phyloP scores from a whole-genome alignment of 2,797 vertebrate genomes.

The Semaprochilodus insignis region DNA sequence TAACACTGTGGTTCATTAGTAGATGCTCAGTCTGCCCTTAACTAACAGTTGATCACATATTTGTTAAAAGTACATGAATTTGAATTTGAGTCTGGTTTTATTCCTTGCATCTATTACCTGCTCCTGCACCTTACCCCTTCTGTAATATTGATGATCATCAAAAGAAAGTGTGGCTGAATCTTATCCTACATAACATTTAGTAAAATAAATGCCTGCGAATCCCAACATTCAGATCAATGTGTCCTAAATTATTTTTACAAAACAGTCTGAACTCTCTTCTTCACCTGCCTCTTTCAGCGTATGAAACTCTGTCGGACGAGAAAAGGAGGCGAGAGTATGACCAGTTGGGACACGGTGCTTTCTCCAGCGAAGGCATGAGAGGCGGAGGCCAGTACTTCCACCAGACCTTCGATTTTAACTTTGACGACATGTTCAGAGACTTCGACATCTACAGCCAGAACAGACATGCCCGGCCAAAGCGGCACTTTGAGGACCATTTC shows the following conservation, averaged over 20 bases:
- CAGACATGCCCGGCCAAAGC: slow-evolving; percentile 84
- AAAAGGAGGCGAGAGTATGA: slow-evolving; percentile 88
- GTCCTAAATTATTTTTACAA: background rate
- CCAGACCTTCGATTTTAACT: slow-evolving; percentile 89
- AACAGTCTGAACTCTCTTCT: slow-evolving; percentile 49
- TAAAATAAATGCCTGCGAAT: background rate
- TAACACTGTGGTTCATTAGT: no score
- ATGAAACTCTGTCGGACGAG: slow-evolving; percentile 92
- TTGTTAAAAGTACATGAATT: no score
- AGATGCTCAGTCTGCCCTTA: no score
- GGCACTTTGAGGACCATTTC: slow-evolving; percentile 90
- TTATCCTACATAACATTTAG: background rate
- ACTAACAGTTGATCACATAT: no score
- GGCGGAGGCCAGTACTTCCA: slow-evolving; percentile 75
- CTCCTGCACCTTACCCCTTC: no score
- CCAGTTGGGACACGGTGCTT: slow-evolving; percentile 76
- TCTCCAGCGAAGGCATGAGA: slow-evolving; percentile 72
- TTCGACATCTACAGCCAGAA: slow-evolving; percentile 90
- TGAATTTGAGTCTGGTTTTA: no score
- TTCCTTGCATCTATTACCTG: no score
- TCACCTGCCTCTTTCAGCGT: slow-evolving; percentile 84
- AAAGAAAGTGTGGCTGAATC: no score
- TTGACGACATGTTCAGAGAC: slow-evolving; percentile 94
- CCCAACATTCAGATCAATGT: background rate
- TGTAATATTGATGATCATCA: no score